Conservation (phyloP, 2,113 vertebrate species). For the Emydura subglobosa region DNA sequence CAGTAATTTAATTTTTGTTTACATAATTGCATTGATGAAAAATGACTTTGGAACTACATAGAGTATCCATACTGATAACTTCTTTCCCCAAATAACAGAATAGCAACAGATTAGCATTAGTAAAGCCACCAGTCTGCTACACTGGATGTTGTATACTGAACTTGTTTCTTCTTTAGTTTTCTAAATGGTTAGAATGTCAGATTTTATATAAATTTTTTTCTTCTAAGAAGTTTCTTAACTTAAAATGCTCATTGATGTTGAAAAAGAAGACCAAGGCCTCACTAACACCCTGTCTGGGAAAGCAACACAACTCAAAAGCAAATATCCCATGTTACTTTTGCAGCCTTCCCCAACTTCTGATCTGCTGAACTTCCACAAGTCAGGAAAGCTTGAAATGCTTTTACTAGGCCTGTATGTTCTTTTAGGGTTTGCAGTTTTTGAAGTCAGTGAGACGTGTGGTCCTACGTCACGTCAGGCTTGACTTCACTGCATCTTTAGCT, state of each 20-base stretch:
- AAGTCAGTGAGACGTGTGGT: background rate
- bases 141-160: too few species aligned
- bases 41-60: background rate
- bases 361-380: background rate
- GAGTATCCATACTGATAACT: background rate
- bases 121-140: too few species aligned
- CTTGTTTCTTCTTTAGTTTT: too few species aligned
- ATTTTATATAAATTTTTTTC: background rate
- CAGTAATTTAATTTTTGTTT: background rate
- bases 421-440: background rate
- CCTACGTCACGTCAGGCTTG: rapidly evolving
- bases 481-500: rapidly evolving
- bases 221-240: too few species aligned
- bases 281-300: background rate
- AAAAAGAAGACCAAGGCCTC: background rate
- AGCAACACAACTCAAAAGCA: background rate
- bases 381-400: rapidly evolving
- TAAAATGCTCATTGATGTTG: background rate
- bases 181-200: background rate
- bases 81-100: background rate
- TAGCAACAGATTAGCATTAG: too few species aligned
- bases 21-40: background rate
- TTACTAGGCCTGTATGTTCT: background rate
- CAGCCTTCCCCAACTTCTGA: background rate
- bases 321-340: rapidly evolving